Evolutionary conservation across 2,113 vertebrate genomes (phyloP).

Genomic region (Australoheros scitulus): DNA sequence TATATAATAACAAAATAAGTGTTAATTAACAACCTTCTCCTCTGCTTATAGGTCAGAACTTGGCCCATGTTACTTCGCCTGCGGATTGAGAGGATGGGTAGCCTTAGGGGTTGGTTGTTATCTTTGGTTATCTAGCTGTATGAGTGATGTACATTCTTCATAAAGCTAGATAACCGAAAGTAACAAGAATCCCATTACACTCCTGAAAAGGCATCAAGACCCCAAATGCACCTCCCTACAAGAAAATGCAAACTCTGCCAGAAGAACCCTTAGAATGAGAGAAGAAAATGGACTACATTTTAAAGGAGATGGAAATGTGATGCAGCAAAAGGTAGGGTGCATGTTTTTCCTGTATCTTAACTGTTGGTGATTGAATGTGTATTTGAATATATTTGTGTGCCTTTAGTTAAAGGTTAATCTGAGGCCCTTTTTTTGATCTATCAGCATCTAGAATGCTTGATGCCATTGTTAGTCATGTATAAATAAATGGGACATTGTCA

Average conservation of each 20-base stretch:
- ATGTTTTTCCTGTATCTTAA: neutral
- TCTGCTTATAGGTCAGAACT: slow-evolving; percentile 69
- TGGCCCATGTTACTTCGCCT: slow-evolving; percentile 39
- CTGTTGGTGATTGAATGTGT: neutral
- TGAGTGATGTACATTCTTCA: slow-evolving; percentile 93
- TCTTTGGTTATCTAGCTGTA: slow-evolving; percentile 99
- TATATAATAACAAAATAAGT: neutral
- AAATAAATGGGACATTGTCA: slow-evolving; percentile 13
- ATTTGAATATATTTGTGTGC: neutral
- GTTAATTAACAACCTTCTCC: slow-evolving; percentile 39
- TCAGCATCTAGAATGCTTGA: neutral
- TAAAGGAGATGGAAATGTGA: slow-evolving; percentile 9
- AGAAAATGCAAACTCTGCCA: neutral
- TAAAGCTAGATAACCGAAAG: slow-evolving; percentile 94
- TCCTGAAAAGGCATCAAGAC: slow-evolving; percentile 85
- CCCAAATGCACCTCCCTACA: slow-evolving; percentile 24
- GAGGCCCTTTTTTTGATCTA: neutral
- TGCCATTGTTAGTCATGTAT: neutral
- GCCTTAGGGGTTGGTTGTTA: slow-evolving; percentile 97
- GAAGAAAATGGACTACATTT: slow-evolving; percentile 30
- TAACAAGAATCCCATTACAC: slow-evolving; percentile 99
- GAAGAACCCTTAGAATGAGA: neutral
- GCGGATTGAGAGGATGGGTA: slow-evolving; percentile 73
- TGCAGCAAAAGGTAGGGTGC: slow-evolving; percentile 47
- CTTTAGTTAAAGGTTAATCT: neutral